A percentile compares a stretch with the other conserved stretches of the same genome.
Evolutionary conservation across 2,888 invertebrate genomes (phyloP).

Genomic region (Pristionchus fissidentatus): DNA sequence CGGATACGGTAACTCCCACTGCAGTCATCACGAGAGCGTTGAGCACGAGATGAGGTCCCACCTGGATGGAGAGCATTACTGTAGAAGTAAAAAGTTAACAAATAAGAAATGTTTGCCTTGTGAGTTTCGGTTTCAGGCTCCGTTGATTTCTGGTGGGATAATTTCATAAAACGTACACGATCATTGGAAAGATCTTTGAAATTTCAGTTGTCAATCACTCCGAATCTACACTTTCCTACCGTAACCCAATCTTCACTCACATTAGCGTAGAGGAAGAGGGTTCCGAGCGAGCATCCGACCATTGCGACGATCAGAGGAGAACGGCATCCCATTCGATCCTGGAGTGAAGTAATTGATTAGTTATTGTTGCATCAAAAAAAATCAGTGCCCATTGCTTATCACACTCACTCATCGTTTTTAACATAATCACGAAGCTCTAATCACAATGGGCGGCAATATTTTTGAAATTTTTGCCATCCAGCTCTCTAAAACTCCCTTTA

Average conservation of each 20-base stretch:
- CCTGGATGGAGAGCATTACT: constrained; percentile 54
- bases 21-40: constrained; percentile 78
- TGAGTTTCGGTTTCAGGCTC: background rate
- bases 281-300: constrained; percentile 71
- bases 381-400: background rate
- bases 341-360: constrained; percentile 6
- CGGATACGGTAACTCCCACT: constrained; percentile 78
- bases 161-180: constrained; percentile 44
- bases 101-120: background rate
- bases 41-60: constrained; percentile 61
- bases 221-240: background rate
- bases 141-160: background rate
- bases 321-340: constrained; percentile 72
- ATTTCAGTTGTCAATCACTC: background rate
- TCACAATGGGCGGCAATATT: no score
- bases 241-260: constrained; percentile 34
- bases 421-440: background rate
- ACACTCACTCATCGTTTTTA: background rate
- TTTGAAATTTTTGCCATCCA: no score
- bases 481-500: no score
- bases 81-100: background rate
- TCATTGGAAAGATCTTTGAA: background rate
- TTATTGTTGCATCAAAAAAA: background rate
- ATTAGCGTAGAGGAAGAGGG: constrained; percentile 68
- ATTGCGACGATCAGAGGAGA: constrained; percentile 69